Evolutionary conservation across 2,888 invertebrate species (phyloP).

Genomic region (Coremacera marginata): DNA sequence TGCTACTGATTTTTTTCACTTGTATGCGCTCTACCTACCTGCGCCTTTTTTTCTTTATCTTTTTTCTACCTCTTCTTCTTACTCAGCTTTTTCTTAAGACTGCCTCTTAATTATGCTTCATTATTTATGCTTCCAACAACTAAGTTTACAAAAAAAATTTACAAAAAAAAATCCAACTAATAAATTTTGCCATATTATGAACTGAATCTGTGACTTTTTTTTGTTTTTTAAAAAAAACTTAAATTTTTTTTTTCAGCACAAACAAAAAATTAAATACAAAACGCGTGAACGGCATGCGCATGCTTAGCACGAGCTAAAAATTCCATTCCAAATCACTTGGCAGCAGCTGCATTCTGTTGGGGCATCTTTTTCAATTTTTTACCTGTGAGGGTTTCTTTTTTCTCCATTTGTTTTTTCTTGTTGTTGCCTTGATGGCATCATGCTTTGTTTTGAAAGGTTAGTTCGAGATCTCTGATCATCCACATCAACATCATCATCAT

Average conservation of each 20-base stretch:
- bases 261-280: constrained; percentile 9
- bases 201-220: background rate
- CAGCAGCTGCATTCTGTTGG: constrained; percentile 22
- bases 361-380: constrained; percentile 9
- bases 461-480: background rate
- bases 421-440: constrained; percentile 7
- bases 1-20: background rate
- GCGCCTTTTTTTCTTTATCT: background rate
- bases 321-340: background rate
- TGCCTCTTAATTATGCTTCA: constrained; percentile 17
- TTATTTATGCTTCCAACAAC: background rate
- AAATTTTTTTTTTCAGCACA: background rate
- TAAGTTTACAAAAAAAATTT: too few species aligned
- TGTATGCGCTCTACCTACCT: background rate
- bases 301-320: constrained; percentile 22
- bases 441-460: constrained; percentile 12
- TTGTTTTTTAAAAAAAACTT: background rate
- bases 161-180: constrained; percentile 11
- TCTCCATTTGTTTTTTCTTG: too few species aligned
- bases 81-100: background rate
- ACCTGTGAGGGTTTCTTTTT: constrained; percentile 13
- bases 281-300: constrained; percentile 26
- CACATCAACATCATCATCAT: constrained; percentile 8
- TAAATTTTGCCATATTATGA: constrained; percentile 11
- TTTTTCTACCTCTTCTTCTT: too few species aligned